Base-by-base conservation (phyloP, 1,140 invertebrate genomes). In the Ceratina japonica region DNA sequence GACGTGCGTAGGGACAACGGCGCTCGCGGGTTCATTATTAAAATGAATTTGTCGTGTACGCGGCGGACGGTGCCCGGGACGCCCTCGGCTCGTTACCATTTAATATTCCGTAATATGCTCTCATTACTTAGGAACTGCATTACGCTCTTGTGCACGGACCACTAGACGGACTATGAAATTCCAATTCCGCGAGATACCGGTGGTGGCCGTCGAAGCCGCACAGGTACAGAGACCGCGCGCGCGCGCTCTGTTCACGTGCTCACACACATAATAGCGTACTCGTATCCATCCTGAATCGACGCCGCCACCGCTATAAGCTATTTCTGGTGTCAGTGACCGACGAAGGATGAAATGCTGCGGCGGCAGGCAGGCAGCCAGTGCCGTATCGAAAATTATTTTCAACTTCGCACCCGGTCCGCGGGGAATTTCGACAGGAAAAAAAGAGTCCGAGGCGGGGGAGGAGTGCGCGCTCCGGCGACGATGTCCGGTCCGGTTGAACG, bases 401-500 rank as follows among this genome's bases (percentile, higher is more conserved):
- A 16, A 69, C 51, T 69, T 51, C 0, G 15, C 18, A 16, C 15
- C 7, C 65, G 16, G 24, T 13, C 7, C 8, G 22, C 37, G 37
- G 5, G 5, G 37, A 44, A 44, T 44, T 44, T 44, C 10, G 5
- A 44, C 37, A 7, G 2, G 37, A 44, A 7, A 44, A 44, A 44
- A 44, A 44, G 5, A 44, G 10, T 44, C 37, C n/a, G n/a, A n/a
- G n/a, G n/a, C n/a, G n/a, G 5, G 37, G 0, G 37, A 44, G 37
- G 37, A 44, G 3, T 44, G 37, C 37, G 37, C 37, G 37, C 10
- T 3, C 37, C 79, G 52, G 54, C 52, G 69, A 1, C 24, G 44
- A 61, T 51, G n/a, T n/a, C n/a, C n/a, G n/a, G 59, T 77, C 65
- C 58, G 69, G 88, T 90, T 89, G 90, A 90, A 89, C 80, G 89